These are phyloP conservation scores for Pyrgus malvae DNA, from an alignment of 2,888 invertebrate genomes.

Conservation along the genomic window DNA sequence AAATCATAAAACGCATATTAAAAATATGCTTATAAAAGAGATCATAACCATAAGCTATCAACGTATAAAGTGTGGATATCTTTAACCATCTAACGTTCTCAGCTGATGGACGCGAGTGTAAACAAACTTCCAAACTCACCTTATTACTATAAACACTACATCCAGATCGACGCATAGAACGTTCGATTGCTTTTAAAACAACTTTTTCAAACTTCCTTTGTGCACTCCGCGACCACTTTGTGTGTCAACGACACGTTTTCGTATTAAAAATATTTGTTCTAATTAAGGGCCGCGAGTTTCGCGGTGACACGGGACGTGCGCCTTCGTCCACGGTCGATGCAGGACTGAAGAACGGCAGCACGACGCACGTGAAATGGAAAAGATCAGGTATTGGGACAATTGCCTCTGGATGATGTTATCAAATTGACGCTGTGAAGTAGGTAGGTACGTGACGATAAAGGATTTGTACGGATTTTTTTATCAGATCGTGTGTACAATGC, in stretches of 20 bases:
- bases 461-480: constrained; percentile 8
- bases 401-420: constrained; percentile 4
- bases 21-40: constrained; percentile 16
- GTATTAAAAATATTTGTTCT: constrained; percentile 63
- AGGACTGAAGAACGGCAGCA: constrained; percentile 49
- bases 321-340: constrained; percentile 54
- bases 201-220: constrained; percentile 48
- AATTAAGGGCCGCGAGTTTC: constrained; percentile 56
- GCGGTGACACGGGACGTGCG: constrained; percentile 62
- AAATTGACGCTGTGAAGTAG: neutral
- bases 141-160: constrained; percentile 56
- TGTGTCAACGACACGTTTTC: constrained; percentile 53
- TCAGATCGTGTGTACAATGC: constrained; percentile 5
- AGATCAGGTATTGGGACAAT: constrained; percentile 52
- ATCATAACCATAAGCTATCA: constrained; percentile 4
- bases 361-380: constrained; percentile 41
- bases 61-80: constrained; percentile 5
- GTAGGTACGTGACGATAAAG: constrained; percentile 12
- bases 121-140: constrained; percentile 55
- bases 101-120: constrained; percentile 60
- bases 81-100: constrained; percentile 38
- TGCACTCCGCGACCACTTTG: constrained; percentile 39
- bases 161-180: constrained; percentile 51
- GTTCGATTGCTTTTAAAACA: constrained; percentile 37
- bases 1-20: neutral